Conservation (phyloP, 2,797 vertebrate genomes). For the Carapus acus region DNA sequence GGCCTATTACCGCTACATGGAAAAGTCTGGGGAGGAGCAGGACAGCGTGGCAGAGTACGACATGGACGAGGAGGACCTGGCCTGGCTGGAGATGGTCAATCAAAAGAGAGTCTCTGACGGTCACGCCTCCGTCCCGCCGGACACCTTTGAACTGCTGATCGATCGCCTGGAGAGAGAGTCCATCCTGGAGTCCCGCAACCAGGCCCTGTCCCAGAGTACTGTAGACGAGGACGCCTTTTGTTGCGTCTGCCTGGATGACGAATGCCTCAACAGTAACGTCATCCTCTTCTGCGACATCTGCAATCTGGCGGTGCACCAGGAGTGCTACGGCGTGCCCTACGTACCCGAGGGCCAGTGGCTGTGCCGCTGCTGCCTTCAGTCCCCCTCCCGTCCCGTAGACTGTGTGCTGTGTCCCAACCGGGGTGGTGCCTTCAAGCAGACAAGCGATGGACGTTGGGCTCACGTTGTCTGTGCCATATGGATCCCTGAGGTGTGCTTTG, state of each 20-base stretch:
- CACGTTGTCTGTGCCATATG: conserved; percentile 98
- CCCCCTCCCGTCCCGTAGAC: conserved; percentile 90
- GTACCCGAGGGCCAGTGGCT: conserved; percentile 98
- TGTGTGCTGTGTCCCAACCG: conserved; percentile 96
- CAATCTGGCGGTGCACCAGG: conserved; percentile 97
- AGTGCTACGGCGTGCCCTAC: conserved; percentile 98
- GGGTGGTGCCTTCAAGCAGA: conserved; percentile 98
- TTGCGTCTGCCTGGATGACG: conserved; percentile 95
- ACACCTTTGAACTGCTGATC: conserved; percentile 90
- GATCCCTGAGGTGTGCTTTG: conserved; percentile 98
- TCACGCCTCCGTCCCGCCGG: conserved; percentile 80
- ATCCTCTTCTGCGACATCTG: conserved; percentile 98
- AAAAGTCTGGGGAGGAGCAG: conserved; percentile 84
- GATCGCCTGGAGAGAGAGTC: conserved; percentile 94
- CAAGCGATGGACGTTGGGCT: conserved; percentile 95
- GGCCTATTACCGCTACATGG: conserved; percentile 87
- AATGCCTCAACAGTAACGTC: conserved; percentile 98
- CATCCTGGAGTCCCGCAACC: conserved; percentile 86
- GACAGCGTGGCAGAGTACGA: conserved; percentile 94
- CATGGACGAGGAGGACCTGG: conserved; percentile 97
- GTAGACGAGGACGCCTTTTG: conserved; percentile 95
- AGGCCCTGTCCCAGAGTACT: conserved; percentile 81
- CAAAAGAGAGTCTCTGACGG: conserved; percentile 88
- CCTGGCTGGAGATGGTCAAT: conserved; percentile 96
- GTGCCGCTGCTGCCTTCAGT: conserved; percentile 96